Base-by-base conservation (phyloP, 2,113 vertebrate species). In the Eretmochelys imbricata region DNA sequence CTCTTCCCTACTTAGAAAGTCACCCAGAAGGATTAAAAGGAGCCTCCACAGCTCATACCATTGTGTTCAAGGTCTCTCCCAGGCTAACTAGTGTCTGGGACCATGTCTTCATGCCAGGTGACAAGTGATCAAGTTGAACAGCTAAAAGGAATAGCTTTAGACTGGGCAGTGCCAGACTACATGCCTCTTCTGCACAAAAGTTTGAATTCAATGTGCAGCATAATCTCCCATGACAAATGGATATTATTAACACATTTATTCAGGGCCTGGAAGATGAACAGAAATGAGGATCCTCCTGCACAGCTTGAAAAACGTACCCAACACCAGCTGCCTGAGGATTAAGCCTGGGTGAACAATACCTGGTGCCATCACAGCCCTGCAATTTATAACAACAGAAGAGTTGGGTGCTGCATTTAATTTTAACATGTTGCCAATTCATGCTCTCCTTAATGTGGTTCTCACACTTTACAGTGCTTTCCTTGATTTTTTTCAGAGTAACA, bases 1-100 rank as follows among this genome's bases (percentile, higher is more conserved):
- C 93, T n/a, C 65, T 91, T 95, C 97, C 93, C 42, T 87, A 95
- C 84, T 96, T 97, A 95, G 93, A 92, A 96, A 91, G 84, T 92
- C 93, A 93, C 65, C 85, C 76, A 81, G 50, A 59, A 55, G 92
- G 97, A 96, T 95, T 96, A 96, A 84, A 91, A 94, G 97, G 95
- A 97, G 95, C 79, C 95, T 95, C 79, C 50, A 17, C 1, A 2
- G 85, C 90, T 96, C 96, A 97, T 95, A 90, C 90, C 94, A 94
- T 59, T 0, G 65, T 96, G 94, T 85, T 91, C 94, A 95, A 96
- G 95, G 93, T 97, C 85, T 89, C 84, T 46, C 88, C 93, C 90
- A 82, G 50, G 95, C 91, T 88, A 97, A 90, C 50, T 89, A 27
- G 75, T 24, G 13, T 79, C 53, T 59, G 85, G 85, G 93, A 91